These are phyloP conservation scores for Crotalus viridis DNA, from an alignment of 2,113 vertebrate species.

Conservation along the genomic window DNA sequence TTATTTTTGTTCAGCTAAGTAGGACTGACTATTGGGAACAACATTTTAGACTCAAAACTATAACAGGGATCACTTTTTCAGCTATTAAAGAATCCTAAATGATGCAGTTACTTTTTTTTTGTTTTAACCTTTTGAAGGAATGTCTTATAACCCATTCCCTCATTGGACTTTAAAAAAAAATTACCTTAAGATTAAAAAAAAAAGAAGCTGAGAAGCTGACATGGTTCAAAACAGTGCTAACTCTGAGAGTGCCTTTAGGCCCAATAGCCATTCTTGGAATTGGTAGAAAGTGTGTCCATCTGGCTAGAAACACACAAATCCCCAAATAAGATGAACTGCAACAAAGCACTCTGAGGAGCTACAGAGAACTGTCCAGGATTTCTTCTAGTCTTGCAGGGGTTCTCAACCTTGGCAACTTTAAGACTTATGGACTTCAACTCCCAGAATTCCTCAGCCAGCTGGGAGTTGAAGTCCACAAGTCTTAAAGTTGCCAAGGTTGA, in stretches of 20 bases:
- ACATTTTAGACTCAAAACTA: background rate
- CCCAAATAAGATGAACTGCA: background rate
- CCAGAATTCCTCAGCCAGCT: too few species aligned
- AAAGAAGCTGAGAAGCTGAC: background rate
- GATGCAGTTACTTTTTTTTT: background rate
- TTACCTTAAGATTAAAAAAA: background rate
- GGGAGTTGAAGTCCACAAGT: too few species aligned
- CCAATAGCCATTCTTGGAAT: background rate
- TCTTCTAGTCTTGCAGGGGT: background rate
- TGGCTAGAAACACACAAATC: background rate
- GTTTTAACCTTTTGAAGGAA: background rate
- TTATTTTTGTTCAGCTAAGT: background rate
- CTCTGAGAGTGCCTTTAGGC: background rate
- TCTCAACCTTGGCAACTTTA: too few species aligned
- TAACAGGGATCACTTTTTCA: background rate
- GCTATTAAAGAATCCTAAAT: background rate
- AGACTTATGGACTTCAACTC: too few species aligned
- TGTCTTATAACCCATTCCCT: background rate
- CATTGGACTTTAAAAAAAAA: background rate
- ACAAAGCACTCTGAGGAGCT: background rate
- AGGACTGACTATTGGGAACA: background rate
- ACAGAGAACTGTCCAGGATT: background rate
- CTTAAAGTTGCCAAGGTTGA: too few species aligned
- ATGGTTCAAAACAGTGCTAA: background rate
- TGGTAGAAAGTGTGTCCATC: background rate